These are phyloP conservation scores for Caenorhabditis auriculariae DNA, from an alignment of 2,888 invertebrate species.

Conservation along the genomic window DNA sequence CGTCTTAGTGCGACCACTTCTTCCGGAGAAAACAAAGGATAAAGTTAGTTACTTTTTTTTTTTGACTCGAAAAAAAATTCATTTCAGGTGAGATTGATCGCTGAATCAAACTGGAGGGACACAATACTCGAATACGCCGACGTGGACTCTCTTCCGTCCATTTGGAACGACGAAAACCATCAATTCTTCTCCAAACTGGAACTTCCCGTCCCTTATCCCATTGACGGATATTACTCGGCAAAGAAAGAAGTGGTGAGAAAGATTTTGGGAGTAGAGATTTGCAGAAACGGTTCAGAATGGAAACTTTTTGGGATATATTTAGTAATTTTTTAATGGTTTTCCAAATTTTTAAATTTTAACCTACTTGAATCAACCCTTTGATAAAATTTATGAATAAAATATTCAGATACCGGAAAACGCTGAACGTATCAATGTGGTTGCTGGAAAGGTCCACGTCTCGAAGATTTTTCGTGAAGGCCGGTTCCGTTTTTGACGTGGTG, in stretches of 20 bases:
- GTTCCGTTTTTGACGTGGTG: constrained; percentile 30
- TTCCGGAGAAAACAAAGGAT: constrained; percentile 56
- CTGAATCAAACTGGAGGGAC: constrained; percentile 44
- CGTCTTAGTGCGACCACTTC: constrained; percentile 47
- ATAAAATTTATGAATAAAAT: background rate
- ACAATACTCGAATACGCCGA: constrained; percentile 44
- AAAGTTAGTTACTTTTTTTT: constrained; percentile 32
- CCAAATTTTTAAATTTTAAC: background rate
- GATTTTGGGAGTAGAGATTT: too few relatives aligned
- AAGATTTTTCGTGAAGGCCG: constrained; percentile 19
- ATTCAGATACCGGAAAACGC: constrained; percentile 13
- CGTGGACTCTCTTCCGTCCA: constrained; percentile 35
- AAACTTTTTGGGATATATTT: too few relatives aligned
- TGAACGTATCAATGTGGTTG: constrained; percentile 18
- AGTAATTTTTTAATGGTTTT: too few relatives aligned
- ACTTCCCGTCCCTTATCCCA: constrained; percentile 38
- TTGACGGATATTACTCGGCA: constrained; percentile 38
- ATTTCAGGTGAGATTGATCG: constrained; percentile 29
- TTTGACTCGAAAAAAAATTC: background rate
- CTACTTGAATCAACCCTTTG: background rate
- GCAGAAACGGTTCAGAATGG: too few relatives aligned
- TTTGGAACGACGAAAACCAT: constrained; percentile 46
- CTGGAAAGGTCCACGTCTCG: constrained; percentile 23
- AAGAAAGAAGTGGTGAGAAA: constrained; percentile 16
- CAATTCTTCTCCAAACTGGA: constrained; percentile 36